A percentile compares a stretch with the other conserved stretches of the same genome.
phyloP scores from a whole-genome alignment of 2,113 vertebrate species.

The Hymenochirus boettgeri region DNA sequence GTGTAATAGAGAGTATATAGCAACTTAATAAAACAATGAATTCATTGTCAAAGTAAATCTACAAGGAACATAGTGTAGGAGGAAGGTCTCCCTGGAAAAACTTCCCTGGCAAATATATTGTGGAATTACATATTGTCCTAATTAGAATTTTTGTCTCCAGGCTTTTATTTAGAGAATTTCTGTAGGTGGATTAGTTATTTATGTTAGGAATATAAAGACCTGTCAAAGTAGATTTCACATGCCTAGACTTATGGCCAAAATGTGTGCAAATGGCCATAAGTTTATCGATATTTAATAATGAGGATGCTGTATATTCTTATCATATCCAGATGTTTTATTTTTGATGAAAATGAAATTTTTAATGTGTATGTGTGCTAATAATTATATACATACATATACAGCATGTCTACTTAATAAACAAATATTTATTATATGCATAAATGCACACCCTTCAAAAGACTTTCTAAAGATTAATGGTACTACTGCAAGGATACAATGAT shows the following conservation, averaged over 20 bases:
- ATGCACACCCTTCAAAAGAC: too few species aligned
- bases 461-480: too few species aligned
- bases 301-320: too few species aligned
- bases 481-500: too few species aligned
- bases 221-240: constrained; percentile 9
- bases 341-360: too few species aligned
- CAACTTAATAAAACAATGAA: constrained; percentile 29
- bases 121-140: constrained; percentile 35
- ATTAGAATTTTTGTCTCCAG: constrained; percentile 25
- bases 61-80: constrained; percentile 27
- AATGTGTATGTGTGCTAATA: too few species aligned
- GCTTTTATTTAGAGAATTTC: constrained; percentile 23
- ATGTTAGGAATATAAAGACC: constrained; percentile 6
- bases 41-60: constrained; percentile 25
- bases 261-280: neutral
- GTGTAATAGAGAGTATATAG: constrained; percentile 23
- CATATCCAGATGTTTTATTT: too few species aligned
- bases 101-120: constrained; percentile 7
- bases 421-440: too few species aligned
- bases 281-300: neutral
- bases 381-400: too few species aligned
- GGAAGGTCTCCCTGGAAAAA: constrained; percentile 27
- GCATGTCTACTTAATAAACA: too few species aligned
- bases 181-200: constrained; percentile 40
- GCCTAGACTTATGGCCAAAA: neutral